Conservation (phyloP, 2,888 invertebrate species). For the Amphipoea oculea region DNA sequence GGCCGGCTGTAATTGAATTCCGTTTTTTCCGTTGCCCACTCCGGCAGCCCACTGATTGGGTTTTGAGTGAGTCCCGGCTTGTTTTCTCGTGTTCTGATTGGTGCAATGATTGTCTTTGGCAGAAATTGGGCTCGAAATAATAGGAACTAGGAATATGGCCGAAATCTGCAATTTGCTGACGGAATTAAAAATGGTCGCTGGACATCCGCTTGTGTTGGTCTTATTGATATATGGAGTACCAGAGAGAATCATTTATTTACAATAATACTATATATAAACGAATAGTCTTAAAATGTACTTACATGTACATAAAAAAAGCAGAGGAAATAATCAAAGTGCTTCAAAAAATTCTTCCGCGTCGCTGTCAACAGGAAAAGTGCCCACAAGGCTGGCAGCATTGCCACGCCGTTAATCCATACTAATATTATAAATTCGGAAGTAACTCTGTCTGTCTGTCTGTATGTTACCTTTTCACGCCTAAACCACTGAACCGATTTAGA, state of each 20-base stretch:
- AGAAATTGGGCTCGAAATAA: constrained; percentile 53
- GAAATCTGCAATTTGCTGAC: constrained; percentile 21
- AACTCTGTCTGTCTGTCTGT: too few species aligned
- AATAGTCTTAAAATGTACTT: too few species aligned
- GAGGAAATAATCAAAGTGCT: too few species aligned
- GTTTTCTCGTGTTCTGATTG: constrained; percentile 52
- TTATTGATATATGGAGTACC: background rate
- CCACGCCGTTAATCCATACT: too few species aligned
- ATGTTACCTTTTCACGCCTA: too few species aligned
- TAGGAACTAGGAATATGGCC: constrained; percentile 23
- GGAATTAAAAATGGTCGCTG: constrained; percentile 22
- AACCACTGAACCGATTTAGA: too few species aligned
- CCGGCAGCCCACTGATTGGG: constrained; percentile 61
- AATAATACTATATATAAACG: too few species aligned
- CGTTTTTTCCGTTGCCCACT: constrained; percentile 52
- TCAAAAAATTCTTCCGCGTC: too few species aligned
- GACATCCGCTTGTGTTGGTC: background rate
- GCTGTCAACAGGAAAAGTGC: too few species aligned
- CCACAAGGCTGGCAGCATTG: too few species aligned
- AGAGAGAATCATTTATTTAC: background rate
- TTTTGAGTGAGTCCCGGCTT: constrained; percentile 58
- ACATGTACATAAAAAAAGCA: too few species aligned
- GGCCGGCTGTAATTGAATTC: constrained; percentile 65
- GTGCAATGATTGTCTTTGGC: constrained; percentile 44
- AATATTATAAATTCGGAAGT: too few species aligned